phyloP scores from a whole-genome alignment of 2,113 vertebrate species.

The Peromyscus polionotus region DNA sequence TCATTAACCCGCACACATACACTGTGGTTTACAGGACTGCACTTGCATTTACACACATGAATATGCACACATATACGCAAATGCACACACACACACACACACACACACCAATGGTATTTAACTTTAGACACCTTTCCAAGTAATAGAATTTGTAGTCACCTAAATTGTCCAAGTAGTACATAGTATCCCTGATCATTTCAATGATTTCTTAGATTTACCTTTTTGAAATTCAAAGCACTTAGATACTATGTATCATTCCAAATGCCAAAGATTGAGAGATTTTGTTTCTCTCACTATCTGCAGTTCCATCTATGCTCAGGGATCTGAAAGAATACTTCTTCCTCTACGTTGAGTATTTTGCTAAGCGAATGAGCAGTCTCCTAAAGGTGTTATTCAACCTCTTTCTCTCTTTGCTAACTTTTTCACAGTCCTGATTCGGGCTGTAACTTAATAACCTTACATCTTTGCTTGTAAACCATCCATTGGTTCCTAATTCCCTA shows the following conservation, averaged over 20 bases:
- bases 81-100: background rate
- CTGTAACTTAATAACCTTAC: constrained; percentile 49
- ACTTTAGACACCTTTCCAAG: background rate
- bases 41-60: background rate
- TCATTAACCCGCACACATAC: background rate
- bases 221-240: background rate
- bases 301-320: background rate
- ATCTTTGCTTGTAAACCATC: constrained; percentile 30
- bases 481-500: background rate
- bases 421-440: background rate
- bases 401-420: background rate
- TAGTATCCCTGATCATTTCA: background rate
- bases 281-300: background rate
- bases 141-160: background rate
- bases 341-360: background rate
- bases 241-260: background rate
- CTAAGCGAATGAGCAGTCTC: background rate
- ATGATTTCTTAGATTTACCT: background rate
- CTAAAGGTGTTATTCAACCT: background rate
- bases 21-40: no score
- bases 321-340: background rate
- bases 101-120: background rate
- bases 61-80: background rate
- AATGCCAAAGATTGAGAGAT: background rate
- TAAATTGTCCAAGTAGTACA: background rate